A percentile compares a stretch with the other conserved stretches of the same genome.
These are phyloP conservation scores for Ramphastos sulfuratus DNA, from an alignment of 2,113 vertebrate genomes.

Conservation along the genomic window DNA sequence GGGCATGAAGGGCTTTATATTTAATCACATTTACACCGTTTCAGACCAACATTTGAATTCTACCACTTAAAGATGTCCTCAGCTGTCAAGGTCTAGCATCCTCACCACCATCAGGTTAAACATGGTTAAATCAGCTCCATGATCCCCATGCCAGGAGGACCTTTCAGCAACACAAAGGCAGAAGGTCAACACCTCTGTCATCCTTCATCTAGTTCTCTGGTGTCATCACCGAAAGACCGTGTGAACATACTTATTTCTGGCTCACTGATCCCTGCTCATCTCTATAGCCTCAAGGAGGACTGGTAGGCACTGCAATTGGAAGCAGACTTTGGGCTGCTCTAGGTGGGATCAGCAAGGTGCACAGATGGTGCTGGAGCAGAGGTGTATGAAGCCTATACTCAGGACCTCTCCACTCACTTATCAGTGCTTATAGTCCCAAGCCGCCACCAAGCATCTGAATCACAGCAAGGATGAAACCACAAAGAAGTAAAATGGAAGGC, in stretches of 20 bases:
- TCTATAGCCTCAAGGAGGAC: background rate
- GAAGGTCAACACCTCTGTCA: background rate
- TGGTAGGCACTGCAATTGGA: accelerated
- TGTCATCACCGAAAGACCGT: background rate
- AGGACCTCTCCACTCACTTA: accelerated
- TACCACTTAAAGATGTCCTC: background rate
- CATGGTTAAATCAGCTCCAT: background rate
- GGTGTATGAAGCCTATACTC: background rate
- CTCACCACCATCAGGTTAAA: background rate
- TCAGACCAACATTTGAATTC: background rate
- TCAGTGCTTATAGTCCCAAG: background rate
- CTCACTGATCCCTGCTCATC: background rate
- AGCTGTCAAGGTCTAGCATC: background rate
- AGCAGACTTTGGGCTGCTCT: background rate
- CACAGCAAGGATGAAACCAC: background rate
- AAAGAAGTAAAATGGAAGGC: background rate
- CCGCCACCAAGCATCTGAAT: background rate
- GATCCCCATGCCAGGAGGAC: background rate
- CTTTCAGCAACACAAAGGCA: background rate
- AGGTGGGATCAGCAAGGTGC: accelerated
- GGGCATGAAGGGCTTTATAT: background rate
- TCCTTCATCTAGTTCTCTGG: background rate
- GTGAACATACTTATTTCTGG: background rate
- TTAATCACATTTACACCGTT: background rate
- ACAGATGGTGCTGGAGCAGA: background rate